Conservation (phyloP, 2,797 vertebrate species). For the Sebastes dallii region DNA sequence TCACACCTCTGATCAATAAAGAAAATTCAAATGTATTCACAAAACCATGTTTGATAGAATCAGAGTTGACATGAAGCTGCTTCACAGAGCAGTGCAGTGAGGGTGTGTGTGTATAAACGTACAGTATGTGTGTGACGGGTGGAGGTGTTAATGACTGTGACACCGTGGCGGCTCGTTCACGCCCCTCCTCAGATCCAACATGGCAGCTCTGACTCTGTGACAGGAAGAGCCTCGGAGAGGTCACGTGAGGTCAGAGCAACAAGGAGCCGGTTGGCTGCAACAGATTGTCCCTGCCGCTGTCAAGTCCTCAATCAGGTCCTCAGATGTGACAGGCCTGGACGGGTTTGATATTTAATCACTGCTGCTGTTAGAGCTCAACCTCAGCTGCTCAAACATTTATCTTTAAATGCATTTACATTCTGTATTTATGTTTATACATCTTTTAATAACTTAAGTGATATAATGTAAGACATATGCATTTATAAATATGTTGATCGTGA, state of each 20-base stretch:
- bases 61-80: not conserved
- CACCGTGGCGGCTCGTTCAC: conserved; percentile 30
- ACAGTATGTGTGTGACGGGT: not conserved
- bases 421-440: not conserved
- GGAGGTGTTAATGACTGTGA: conserved; percentile 25
- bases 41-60: not conserved
- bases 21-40: not conserved
- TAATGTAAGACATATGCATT: no score
- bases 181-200: conserved; percentile 22
- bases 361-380: not conserved
- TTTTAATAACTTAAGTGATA: no score
- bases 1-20: conserved; percentile 1
- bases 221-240: conserved; percentile 10
- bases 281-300: conserved; percentile 40
- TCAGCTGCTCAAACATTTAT: no score
- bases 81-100: not conserved
- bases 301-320: conserved; percentile 33
- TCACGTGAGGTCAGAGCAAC: conserved; percentile 8
- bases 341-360: not conserved
- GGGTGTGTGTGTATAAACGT: not conserved
- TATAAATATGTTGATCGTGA: no score
- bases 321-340: not conserved
- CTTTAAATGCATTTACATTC: not conserved
- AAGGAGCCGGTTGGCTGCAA: not conserved
- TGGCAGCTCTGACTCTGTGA: conserved; percentile 40